These are phyloP conservation scores for Lindbergichthys nudifrons DNA, from an alignment of 2,797 vertebrate species.

Conservation along the genomic window DNA sequence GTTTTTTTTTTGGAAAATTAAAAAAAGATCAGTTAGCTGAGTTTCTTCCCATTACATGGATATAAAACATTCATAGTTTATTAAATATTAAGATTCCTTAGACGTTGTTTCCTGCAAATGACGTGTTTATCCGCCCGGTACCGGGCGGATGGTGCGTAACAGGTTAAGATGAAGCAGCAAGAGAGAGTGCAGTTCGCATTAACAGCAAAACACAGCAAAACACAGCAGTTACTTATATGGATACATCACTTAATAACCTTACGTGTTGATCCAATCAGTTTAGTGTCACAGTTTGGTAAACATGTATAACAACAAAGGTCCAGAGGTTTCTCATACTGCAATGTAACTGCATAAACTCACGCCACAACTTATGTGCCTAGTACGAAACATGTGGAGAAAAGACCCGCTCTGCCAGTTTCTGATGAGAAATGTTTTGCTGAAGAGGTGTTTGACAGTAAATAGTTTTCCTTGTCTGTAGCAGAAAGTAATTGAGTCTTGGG, in stretches of 20 bases:
- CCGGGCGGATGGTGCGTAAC: too few species aligned
- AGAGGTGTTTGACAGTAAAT: slow-evolving; percentile 44
- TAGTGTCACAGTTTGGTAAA: not conserved
- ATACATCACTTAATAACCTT: not conserved
- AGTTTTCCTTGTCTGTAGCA: slow-evolving; percentile 29
- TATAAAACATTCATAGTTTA: too few species aligned
- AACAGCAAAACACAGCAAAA: not conserved
- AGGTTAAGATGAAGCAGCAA: slow-evolving; percentile 24
- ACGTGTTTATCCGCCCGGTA: too few species aligned
- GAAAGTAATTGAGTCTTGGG: slow-evolving; percentile 37
- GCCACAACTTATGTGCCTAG: not conserved
- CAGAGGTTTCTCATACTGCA: not conserved
- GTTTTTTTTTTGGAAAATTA: too few species aligned
- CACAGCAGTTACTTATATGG: not conserved
- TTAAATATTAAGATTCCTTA: too few species aligned
- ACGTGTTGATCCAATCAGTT: not conserved
- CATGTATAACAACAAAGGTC: not conserved
- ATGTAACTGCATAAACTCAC: not conserved
- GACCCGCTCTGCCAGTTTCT: not conserved
- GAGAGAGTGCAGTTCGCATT: too few species aligned
- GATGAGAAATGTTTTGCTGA: slow-evolving; percentile 28
- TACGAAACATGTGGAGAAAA: not conserved
- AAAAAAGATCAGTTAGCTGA: too few species aligned
- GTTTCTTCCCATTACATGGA: too few species aligned
- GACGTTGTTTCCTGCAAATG: too few species aligned